phyloP scores from a whole-genome alignment of 2,888 invertebrate genomes.

The Branchipolynoe longqiensis region DNA sequence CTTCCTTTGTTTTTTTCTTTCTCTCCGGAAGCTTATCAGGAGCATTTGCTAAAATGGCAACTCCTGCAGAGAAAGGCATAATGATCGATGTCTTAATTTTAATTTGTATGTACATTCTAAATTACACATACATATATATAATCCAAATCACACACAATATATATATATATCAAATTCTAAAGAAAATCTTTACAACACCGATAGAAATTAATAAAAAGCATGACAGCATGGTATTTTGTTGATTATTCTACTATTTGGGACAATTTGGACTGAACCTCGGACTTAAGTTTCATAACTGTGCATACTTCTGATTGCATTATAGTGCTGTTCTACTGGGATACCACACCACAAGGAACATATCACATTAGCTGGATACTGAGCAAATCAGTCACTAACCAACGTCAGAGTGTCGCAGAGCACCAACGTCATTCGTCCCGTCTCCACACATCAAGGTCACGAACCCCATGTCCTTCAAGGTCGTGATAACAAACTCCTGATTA shows the following conservation, averaged over 20 bases:
- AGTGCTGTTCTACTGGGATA: too few relatives aligned
- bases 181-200: not conserved
- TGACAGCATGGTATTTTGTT: not conserved
- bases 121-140: too few relatives aligned
- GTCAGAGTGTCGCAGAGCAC: constrained; percentile 96
- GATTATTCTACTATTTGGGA: not conserved
- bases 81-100: too few relatives aligned
- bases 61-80: constrained; percentile 84
- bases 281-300: not conserved
- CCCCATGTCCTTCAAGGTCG: constrained; percentile 91
- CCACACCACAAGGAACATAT: too few relatives aligned
- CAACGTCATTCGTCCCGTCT: constrained; percentile 99
- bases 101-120: too few relatives aligned
- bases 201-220: not conserved
- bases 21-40: constrained; percentile 83
- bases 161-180: not conserved
- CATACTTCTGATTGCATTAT: too few relatives aligned
- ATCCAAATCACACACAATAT: too few relatives aligned
- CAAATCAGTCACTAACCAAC: constrained; percentile 83
- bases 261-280: not conserved
- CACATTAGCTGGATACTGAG: too few relatives aligned
- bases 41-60: constrained; percentile 92
- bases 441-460: constrained; percentile 98
- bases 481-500: constrained; percentile 91
- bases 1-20: constrained; percentile 69